phyloP scores from a whole-genome alignment of 2,113 vertebrate species.

The Holacanthus passer region DNA sequence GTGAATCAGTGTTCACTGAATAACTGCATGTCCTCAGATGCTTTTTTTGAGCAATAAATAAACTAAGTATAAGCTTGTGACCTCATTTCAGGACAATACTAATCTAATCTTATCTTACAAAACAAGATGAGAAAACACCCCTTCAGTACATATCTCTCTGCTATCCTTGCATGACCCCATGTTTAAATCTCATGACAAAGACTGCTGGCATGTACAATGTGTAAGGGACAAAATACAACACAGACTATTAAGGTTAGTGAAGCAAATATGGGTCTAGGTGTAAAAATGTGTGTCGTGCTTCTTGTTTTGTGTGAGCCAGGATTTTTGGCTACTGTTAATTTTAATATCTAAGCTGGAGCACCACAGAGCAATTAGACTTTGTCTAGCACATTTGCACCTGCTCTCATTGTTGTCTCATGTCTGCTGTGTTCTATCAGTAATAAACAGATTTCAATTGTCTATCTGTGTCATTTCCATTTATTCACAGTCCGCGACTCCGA shows the following conservation, averaged over 20 bases:
- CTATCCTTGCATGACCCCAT: neutral
- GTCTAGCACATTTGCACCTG: conserved; percentile 40
- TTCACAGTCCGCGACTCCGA: conserved; percentile 47
- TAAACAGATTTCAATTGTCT: conserved; percentile 61
- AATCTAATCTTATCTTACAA: neutral
- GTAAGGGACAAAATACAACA: neutral
- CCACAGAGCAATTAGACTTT: conserved; percentile 18
- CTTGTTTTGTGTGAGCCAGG: neutral
- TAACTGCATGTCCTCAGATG: conserved; percentile 3
- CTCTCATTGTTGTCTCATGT: conserved; percentile 18
- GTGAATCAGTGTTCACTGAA: neutral
- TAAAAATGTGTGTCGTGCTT: neutral
- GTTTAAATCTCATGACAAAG: neutral
- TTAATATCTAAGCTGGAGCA: neutral
- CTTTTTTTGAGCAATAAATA: neutral
- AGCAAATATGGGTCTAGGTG: neutral
- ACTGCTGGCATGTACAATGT: neutral
- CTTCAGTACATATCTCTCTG: neutral
- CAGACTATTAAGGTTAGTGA: neutral
- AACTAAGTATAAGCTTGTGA: neutral
- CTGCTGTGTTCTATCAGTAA: conserved; percentile 49
- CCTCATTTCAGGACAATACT: neutral
- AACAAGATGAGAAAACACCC: neutral
- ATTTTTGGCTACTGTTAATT: neutral
- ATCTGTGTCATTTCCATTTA: conserved; percentile 59